Evolutionary conservation across 2,113 vertebrate species (phyloP), one percentile per base, ranked within the genome.

Genomic region (Anas platyrhynchos): DNA sequence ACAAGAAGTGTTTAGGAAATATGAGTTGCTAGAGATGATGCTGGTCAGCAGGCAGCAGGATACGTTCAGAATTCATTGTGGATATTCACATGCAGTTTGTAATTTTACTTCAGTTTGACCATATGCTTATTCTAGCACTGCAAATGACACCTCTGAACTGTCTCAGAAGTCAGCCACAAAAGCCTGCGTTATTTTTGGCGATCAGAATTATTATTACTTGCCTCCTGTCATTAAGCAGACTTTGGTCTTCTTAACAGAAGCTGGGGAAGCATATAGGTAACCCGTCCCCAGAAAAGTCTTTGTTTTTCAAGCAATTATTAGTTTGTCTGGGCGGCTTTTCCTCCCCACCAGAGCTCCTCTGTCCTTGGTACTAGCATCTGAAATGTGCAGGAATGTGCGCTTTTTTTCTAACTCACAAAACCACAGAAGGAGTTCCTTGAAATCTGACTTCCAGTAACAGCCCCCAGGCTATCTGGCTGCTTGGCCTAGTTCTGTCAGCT

Each of bases 361-460:
- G 98, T 98, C 98, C 97, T 98, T 98, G 97, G 98, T 98, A 96
- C 97, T 97, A 91, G 73, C 67, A 83, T 96, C 83, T 14, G 41
- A 65, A 96, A 84, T 52, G 41, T 41, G 14, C 80, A 67, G 89
- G 65, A 91, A 59, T 22, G 50, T 4, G 46, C 61, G 63, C 46
- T 7, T 61, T 89, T 83, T 48, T 38, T 41, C 44, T 22, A 84
- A 36, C 90, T 84, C 78, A 6, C 23, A n/a, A 54, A 81, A 92
- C 89, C 96, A 41, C 88, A 94, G 73, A 56, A 96, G 83, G 73
- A 56, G 86, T 97, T 97, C 94, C 96, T 97, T 96, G 83, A 97
- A 97, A 95, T 84, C 81, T 36, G 61, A 68, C 36, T 96, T 93
- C 93, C 91, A 96, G 96, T 86, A 96, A 16, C 8, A 38, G 69